Evolutionary conservation across 2,113 vertebrate genomes (phyloP).

Genomic region (Semicossyphus pulcher): DNA sequence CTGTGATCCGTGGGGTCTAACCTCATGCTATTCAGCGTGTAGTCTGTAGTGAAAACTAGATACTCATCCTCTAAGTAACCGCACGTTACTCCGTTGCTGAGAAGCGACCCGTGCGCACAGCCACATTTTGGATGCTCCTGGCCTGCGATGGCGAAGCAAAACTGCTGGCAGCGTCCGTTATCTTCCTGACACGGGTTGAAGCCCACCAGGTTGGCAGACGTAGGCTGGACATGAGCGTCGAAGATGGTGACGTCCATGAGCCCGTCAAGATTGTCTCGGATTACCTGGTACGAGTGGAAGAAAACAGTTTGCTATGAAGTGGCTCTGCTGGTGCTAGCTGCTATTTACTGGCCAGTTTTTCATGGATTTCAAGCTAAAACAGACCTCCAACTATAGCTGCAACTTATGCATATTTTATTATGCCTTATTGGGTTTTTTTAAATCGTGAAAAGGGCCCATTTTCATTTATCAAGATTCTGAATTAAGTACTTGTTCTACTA

Average conservation of each 20-base stretch:
- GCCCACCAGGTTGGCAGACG: constrained; percentile 84
- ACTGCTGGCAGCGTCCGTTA: constrained; percentile 91
- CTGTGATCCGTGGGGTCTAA: constrained; percentile 90
- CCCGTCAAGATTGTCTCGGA: constrained; percentile 88
- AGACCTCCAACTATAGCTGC: neutral
- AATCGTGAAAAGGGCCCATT: no score
- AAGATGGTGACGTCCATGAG: constrained; percentile 89
- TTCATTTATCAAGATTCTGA: no score
- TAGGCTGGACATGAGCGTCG: constrained; percentile 84
- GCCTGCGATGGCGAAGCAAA: constrained; percentile 91
- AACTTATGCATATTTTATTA: neutral
- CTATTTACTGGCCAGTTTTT: neutral
- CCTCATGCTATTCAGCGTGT: constrained; percentile 87
- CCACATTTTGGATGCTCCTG: constrained; percentile 83
- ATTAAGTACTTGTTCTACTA: no score
- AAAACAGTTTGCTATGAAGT: neutral
- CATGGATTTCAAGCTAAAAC: neutral
- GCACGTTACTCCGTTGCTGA: constrained; percentile 87
- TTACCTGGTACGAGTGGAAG: constrained; percentile 71
- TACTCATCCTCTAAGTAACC: constrained; percentile 88
- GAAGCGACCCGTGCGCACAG: constrained; percentile 90
- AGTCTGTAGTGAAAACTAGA: constrained; percentile 88
- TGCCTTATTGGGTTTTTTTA: no score
- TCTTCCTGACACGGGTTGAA: constrained; percentile 89
- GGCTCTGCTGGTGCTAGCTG: no score